Percentiles rank a stretch among this genome's conserved stretches.
Conservation (phyloP, 2,797 vertebrate genomes). For the Aplochiton taeniatus region DNA sequence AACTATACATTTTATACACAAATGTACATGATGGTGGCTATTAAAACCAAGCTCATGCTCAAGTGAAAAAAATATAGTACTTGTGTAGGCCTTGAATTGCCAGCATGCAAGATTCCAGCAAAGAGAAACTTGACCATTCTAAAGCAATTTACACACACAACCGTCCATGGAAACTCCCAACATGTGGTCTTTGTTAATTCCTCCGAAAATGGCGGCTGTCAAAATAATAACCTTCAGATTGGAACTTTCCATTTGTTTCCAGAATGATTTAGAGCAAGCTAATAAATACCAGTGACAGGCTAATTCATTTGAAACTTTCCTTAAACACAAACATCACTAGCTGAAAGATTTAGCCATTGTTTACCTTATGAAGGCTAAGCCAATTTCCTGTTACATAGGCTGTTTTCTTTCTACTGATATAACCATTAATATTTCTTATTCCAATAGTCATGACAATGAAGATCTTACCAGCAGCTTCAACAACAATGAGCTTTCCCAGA, state of each 20-base stretch:
- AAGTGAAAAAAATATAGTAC: too few relatives aligned
- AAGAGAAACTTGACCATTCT: conserved; percentile 46
- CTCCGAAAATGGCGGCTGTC: conserved; percentile 47
- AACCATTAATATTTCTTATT: too few relatives aligned
- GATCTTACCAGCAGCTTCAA: too few relatives aligned
- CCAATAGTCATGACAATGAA: too few relatives aligned
- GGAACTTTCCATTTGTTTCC: conserved; percentile 44
- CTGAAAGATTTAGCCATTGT: background rate
- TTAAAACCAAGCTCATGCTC: too few relatives aligned
- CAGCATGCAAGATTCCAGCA: background rate
- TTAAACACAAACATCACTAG: conserved; percentile 21
- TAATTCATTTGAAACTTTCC: conserved; percentile 33
- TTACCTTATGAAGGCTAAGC: conserved; percentile 6
- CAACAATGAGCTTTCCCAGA: too few relatives aligned
- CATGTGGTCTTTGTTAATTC: conserved; percentile 42
- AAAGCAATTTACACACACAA: conserved; percentile 45
- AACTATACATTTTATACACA: too few relatives aligned
- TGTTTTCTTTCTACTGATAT: too few relatives aligned
- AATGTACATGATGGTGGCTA: too few relatives aligned
- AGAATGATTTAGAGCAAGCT: conserved; percentile 34
- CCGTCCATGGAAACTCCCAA: conserved; percentile 31
- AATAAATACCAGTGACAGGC: conserved; percentile 41
- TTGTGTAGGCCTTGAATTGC: too few relatives aligned
- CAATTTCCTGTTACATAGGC: too few relatives aligned
- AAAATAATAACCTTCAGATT: conserved; percentile 51